Percentiles rank a stretch among this genome's conserved stretches.
These are phyloP conservation scores for Theonella swinhoei DNA, from an alignment of 37 sponge, comb jelly and placozoan species.

Conservation along the genomic window DNA sequence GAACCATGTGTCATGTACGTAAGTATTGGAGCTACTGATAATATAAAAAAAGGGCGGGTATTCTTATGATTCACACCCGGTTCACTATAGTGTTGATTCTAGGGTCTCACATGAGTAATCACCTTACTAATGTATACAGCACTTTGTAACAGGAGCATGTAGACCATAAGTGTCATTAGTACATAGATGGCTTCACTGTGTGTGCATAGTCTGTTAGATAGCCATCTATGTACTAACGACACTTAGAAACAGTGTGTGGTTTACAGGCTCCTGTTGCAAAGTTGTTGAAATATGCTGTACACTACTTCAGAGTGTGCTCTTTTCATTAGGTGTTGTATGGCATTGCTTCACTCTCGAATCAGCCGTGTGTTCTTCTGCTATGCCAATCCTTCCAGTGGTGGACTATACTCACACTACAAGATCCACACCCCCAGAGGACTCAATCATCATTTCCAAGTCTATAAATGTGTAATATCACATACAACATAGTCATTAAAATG, in stretches of 20 bases:
- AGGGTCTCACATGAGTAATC: too few species aligned
- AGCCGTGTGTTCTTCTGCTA: constrained; percentile 81
- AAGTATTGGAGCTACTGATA: not conserved
- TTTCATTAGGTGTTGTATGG: constrained; percentile 99
- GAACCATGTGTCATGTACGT: constrained; percentile 98
- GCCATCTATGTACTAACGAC: too few species aligned
- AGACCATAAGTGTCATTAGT: too few species aligned
- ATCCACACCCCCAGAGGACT: constrained; percentile 79
- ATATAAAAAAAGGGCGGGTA: not conserved
- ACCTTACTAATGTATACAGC: too few species aligned
- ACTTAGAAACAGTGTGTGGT: too few species aligned
- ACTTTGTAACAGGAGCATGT: too few species aligned
- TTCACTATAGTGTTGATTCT: not conserved
- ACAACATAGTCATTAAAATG: too few species aligned
- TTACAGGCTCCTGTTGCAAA: too few species aligned
- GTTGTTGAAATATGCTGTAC: too few species aligned
- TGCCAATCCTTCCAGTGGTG: constrained; percentile 56
- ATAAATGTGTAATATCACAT: constrained; percentile 25
- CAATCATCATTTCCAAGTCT: constrained; percentile 98
- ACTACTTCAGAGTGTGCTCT: too few species aligned
- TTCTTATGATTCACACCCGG: not conserved
- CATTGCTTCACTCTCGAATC: constrained; percentile 94
- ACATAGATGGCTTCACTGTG: too few species aligned
- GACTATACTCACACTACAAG: constrained; percentile 71
- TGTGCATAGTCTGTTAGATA: not conserved